Percentiles rank a stretch among this genome's conserved stretches.
These are phyloP conservation scores for Metacarcinus magister DNA, from an alignment of 2,888 invertebrate genomes.

Conservation along the genomic window DNA sequence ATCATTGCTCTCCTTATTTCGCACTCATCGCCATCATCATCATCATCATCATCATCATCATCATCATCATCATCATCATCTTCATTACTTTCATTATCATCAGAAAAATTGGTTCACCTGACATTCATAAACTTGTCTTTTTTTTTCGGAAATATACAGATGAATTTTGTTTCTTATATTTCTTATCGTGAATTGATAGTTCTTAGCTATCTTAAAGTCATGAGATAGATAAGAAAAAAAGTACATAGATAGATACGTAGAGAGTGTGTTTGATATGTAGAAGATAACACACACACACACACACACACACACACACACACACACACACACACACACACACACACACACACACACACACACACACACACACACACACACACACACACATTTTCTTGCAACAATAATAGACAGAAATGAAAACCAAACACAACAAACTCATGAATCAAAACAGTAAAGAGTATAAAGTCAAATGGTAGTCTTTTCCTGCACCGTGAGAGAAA, in stretches of 20 bases:
- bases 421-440: not conserved
- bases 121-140: not conserved
- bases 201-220: not conserved
- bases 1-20: not conserved
- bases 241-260: not conserved
- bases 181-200: not conserved
- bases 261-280: too few species aligned
- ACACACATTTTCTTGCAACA: not conserved
- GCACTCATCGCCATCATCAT: not conserved
- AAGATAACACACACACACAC: not conserved
- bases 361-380: not conserved
- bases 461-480: not conserved
- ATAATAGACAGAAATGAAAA: not conserved
- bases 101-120: not conserved
- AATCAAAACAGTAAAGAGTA: not conserved
- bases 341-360: conserved; percentile 26
- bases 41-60: conserved; percentile 9
- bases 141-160: not conserved
- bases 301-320: conserved; percentile 26
- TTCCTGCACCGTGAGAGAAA: not conserved
- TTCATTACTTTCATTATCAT: not conserved
- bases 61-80: not conserved
- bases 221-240: not conserved
- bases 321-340: conserved; percentile 26
- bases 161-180: not conserved